Conservation (phyloP, 2,113 vertebrate species). For the Egretta garzetta region DNA sequence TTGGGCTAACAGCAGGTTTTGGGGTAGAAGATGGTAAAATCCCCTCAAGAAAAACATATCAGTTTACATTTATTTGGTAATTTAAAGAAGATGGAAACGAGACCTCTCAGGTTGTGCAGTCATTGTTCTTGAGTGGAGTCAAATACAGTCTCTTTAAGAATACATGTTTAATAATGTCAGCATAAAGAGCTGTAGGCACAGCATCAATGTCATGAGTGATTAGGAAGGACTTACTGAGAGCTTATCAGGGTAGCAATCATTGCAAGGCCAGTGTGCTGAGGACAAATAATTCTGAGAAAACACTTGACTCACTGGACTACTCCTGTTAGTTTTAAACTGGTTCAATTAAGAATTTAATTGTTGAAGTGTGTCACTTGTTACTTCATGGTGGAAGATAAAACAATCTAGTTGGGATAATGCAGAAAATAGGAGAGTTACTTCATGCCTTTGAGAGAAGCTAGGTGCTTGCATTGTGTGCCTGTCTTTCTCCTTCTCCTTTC, state of each 20-base stretch:
- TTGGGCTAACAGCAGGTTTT: background rate
- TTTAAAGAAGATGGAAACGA: background rate
- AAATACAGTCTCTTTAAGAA: slow-evolving; percentile 40
- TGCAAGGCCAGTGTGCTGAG: slow-evolving; percentile 53
- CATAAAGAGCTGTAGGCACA: slow-evolving; percentile 60
- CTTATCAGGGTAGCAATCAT: slow-evolving; percentile 51
- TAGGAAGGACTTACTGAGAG: slow-evolving; percentile 71
- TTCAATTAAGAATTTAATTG: slow-evolving; percentile 45
- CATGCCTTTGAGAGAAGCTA: background rate
- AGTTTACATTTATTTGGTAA: slow-evolving; percentile 4
- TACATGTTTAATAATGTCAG: slow-evolving; percentile 34
- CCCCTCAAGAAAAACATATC: background rate
- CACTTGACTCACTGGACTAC: slow-evolving; percentile 16
- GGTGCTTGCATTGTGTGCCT: background rate
- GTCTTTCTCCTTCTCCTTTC: slow-evolving; percentile 30
- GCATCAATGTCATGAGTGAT: slow-evolving; percentile 70
- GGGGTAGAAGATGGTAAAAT: background rate
- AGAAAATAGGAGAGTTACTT: background rate
- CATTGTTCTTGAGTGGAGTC: slow-evolving; percentile 45
- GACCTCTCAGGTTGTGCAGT: background rate
- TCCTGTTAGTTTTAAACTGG: background rate
- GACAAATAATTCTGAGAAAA: slow-evolving; percentile 48
- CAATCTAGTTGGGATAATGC: slow-evolving; percentile 36
- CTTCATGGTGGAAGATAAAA: slow-evolving; percentile 36
- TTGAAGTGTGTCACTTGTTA: background rate